Base-by-base conservation (phyloP, 2,797 vertebrate species). In the Pseudomugil gertrudae region DNA sequence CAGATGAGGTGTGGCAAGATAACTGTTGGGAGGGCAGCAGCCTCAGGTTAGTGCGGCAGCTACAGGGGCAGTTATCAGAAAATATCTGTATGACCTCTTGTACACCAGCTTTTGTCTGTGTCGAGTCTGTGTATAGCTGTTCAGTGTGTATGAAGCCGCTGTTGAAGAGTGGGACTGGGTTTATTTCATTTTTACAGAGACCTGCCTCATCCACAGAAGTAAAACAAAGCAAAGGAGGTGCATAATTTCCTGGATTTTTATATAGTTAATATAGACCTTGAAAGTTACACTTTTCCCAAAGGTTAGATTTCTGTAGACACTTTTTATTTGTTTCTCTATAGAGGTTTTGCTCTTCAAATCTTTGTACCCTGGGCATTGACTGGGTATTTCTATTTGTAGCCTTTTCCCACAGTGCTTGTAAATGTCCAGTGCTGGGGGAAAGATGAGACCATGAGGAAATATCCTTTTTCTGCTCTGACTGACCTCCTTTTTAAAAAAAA, bases 1-100 rank as follows among this genome's bases (percentile, higher is more conserved):
- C 84, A 69, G 83, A 88, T 72, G 80, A 87, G 85, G 87, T 89
- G 88, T 75, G 87, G 79, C 19, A 59, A 69, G 79, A 81, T 43
- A 78, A 50, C 57, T 70, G 63, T 26, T 61, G 54, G 43, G 69
- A 79, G 58, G 69, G 33, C 50, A 3, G 33, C 58, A 80, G 86
- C 85, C 77, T 83, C 23, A 38, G 63, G 45, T 79, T 54, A 64
- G 75, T 53, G 30, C 21, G 35, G 53, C 54, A 74, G 69, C 71
- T 72, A 60, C 69, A 63, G 57, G 48, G 72, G 67, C 51, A 66
- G 74, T 75, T 68, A 74, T 80, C 60, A 54, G 63, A 53, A 71
- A 55, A 29, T 19, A 69, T 75, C 30, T 60, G 45, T 35, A 23
- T 21, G 29, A 43, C 63, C 53, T 74, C 58, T 59, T 80, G 50